Base-by-base conservation (phyloP, 2,797 vertebrate genomes). In the Chloroceryle amazona region DNA sequence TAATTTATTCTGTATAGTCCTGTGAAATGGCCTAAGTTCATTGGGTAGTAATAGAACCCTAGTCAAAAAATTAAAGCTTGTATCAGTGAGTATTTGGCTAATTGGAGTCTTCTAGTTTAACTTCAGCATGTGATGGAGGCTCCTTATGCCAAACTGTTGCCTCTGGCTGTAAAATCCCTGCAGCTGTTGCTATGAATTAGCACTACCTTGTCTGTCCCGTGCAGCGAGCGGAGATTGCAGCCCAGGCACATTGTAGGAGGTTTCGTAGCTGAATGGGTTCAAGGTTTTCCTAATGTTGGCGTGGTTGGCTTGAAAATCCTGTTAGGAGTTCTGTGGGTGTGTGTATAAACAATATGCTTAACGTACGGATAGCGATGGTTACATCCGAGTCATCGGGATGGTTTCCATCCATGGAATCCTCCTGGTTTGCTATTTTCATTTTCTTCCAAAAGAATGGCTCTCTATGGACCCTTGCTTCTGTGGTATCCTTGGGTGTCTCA, bases 101-200 rank as follows among this genome's bases (percentile, higher is more conserved):
- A 41, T 47, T 20, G 17, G 31, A 74, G 28, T 61, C 18, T 73
- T 70, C 29, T 71, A 4, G 63, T 82, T 86, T 39, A 67, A 65
- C 87, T 78, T 37, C 41, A 52, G 4, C 55, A 11, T 16, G 35
- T 82, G 54, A 44, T 55, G 22, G 33, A 86, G 26, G 42, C 39
- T 90, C n/a, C 20, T 78, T 57, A 37, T 41, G 57, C 35, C 16
- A 58, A 91, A 78, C 66, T 83, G 28, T 71, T 95, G 65, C 49
- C 83, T 66, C 52, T 81, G 85, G 31, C 58, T 91, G 23, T 58
- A 62, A 88, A 89, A 75, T n/a, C 49, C 28, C 54, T n/a, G 18
- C 84, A 90, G 63, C 68, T 93, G 65, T 44, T 92, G 63, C 22
- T 54, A 83, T 58, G 87, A 65, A 93, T 91, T 75, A 83, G 52